Evolutionary conservation across 1,140 invertebrate species (phyloP), one percentile per base, ranked within the genome.

Genomic region (Plectrocnemia conspersa): DNA sequence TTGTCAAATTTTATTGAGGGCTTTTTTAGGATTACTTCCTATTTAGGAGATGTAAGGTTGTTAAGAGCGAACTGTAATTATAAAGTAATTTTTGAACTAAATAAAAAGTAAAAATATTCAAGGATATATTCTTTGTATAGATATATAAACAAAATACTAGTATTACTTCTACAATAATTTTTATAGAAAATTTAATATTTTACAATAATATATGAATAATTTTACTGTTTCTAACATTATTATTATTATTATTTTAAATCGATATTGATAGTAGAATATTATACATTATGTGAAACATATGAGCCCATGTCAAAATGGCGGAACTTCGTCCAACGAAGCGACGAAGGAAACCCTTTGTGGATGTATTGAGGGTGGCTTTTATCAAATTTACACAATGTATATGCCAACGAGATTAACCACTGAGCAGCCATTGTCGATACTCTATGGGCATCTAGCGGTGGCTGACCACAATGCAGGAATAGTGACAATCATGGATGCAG

Each of bases 321-420:
- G n/a, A n/a, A n/a, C n/a, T n/a, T n/a, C n/a, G n/a, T n/a, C n/a
- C n/a, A n/a, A n/a, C n/a, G n/a, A n/a, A n/a, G n/a, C n/a, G n/a
- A n/a, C n/a, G n/a, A n/a, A n/a, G n/a, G n/a, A n/a, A n/a, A n/a
- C n/a, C n/a, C n/a, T n/a, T n/a, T n/a, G n/a, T n/a, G n/a, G 5
- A 16, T 54, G 38, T 45, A 54, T 46, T 29, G 29, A 45, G 21
- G 41, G 29, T 13, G 36, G 50, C 50, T 52, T 52, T 54, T 54
- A 44, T 54, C 29, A 54, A 54, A 41, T 54, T 54, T 36, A 35
- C 42, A 45, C 52, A 54, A 35, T 54, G 29, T 54, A 54, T 36
- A 46, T 41, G 52, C 27, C 27, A 29, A 54, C 38, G 52, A 54
- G 52, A 54, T 54, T 54, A 54, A 54, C 45, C 52, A 54, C 25